Evolutionary conservation across 2,888 invertebrate genomes (phyloP).

Genomic region (Campaea margaritaria): DNA sequence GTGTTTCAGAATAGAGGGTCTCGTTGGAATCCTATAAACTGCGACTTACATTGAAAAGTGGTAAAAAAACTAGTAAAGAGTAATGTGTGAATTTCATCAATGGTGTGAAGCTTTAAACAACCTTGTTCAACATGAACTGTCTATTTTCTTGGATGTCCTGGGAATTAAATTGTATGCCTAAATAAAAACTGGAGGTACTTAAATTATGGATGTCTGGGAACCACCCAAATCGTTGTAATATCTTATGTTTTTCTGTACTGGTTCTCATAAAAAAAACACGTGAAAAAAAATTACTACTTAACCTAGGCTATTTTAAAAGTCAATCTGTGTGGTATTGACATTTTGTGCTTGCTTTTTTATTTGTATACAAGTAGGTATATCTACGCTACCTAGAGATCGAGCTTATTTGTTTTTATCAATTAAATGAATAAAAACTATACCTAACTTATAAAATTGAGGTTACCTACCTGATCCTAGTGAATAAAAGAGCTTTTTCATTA

Average conservation of each 20-base stretch:
- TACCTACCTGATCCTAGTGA: slow-evolving; percentile 45
- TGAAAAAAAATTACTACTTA: too few species aligned
- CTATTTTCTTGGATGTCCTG: too few species aligned
- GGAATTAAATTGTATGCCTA: too few species aligned
- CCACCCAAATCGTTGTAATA: too few species aligned
- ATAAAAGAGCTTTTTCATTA: slow-evolving; percentile 46
- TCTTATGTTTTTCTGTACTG: too few species aligned
- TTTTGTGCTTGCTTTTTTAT: neutral
- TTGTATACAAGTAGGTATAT: neutral
- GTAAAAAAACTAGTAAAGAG: neutral
- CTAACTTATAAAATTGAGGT: slow-evolving; percentile 33
- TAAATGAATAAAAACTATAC: slow-evolving; percentile 20
- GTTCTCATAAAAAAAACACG: too few species aligned
- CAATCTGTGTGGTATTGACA: neutral
- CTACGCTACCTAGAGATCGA: slow-evolving; percentile 6
- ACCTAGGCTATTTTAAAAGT: too few species aligned
- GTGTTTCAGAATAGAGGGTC: slow-evolving; percentile 9
- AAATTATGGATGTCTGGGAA: too few species aligned
- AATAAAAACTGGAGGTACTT: too few species aligned
- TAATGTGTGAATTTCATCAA: too few species aligned
- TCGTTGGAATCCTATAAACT: neutral
- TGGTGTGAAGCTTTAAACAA: too few species aligned
- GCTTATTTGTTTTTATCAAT: slow-evolving; percentile 1
- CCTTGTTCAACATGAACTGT: too few species aligned
- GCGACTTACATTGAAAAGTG: neutral